Evolutionary conservation across 2,113 vertebrate species (phyloP), one percentile per base, ranked within the genome.

Genomic region (Dissostichus mawsoni): DNA sequence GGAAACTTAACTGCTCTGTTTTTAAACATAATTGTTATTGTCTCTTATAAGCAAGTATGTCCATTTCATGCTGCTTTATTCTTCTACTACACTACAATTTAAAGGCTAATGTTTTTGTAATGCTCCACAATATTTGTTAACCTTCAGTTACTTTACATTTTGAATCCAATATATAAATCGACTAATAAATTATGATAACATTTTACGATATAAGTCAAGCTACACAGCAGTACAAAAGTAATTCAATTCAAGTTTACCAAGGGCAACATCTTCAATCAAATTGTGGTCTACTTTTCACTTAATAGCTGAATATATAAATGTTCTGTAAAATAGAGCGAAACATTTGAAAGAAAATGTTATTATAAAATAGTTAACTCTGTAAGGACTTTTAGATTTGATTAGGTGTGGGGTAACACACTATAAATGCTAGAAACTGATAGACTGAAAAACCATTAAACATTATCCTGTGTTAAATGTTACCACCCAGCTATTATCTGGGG

Each of bases 401-500:
- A 25, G 65, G 5, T 16, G 29, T 16, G 11, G 20, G 23, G 10
- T 11, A 10, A 50, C n/a, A 56, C n/a, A 50, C 44, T 74, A 13
- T 36, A 56, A 67, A 41, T 11, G 18, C 33, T 13, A 62, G 8
- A 11, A 56, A 25, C 73, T 63, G 47, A 50, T 7, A 53, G 2
- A 25, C 23, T 4, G 41, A 51, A 17, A 56, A 44, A 45, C 4
- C 74, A 56, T 64, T 66, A 69, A 70, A 71, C 45, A 71, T 20
- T 36, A 52, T 14, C 4, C 47, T 0, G 33, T 76, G 69, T 69
- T 53, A 71, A 47, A 14, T 72, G 62, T 76, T 36, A 11, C 4
- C 45, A 69, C 51, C 44, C 45, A 74, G 23, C 51, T 68, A n/a
- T 33, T 74, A 75, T 73, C 23, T 25, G 11, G 11, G 44, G 0